Conservation (phyloP, 2,888 invertebrate genomes). For the Xanthia icteritia region DNA sequence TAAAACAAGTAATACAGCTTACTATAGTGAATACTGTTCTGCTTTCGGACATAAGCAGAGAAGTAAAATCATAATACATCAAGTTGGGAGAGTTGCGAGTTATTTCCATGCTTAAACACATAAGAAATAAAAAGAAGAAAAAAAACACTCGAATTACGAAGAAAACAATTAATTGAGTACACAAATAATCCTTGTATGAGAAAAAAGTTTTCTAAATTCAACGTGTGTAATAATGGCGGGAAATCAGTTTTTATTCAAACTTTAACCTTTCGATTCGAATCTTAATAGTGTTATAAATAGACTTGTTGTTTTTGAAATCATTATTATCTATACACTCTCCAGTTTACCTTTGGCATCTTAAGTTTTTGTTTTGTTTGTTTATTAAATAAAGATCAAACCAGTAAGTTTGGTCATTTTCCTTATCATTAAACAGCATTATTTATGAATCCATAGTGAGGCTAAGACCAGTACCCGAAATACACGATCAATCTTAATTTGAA, state of each 20-base stretch:
- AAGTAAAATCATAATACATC: slow-evolving; percentile 50
- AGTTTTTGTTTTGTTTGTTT: slow-evolving; percentile 46
- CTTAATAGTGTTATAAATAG: slow-evolving; percentile 30
- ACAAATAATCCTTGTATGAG: slow-evolving; percentile 15
- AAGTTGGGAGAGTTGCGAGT: slow-evolving; percentile 28
- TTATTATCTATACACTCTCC: slow-evolving; percentile 21
- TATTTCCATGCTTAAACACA: slow-evolving; percentile 46
- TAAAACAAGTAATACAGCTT: slow-evolving; percentile 22
- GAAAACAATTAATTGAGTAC: slow-evolving; percentile 25
- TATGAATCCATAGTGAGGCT: neutral
- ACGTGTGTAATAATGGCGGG: slow-evolving; percentile 21
- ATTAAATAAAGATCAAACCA: slow-evolving; percentile 16
- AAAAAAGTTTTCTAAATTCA: slow-evolving; percentile 3
- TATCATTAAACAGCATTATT: neutral
- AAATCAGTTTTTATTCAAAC: slow-evolving; percentile 24
- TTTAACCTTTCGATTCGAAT: slow-evolving; percentile 53
- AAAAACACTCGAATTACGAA: slow-evolving; percentile 5
- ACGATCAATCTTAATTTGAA: too few species aligned
- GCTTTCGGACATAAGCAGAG: slow-evolving; percentile 42
- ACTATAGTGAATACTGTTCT: slow-evolving; percentile 42
- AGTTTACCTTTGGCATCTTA: slow-evolving; percentile 45
- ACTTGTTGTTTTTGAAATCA: slow-evolving; percentile 33
- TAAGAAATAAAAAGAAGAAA: slow-evolving; percentile 23
- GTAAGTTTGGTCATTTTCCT: slow-evolving; percentile 6
- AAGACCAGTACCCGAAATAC: too few species aligned